Base-by-base conservation (phyloP, 2,888 invertebrate species). In the Andrena marginata region DNA sequence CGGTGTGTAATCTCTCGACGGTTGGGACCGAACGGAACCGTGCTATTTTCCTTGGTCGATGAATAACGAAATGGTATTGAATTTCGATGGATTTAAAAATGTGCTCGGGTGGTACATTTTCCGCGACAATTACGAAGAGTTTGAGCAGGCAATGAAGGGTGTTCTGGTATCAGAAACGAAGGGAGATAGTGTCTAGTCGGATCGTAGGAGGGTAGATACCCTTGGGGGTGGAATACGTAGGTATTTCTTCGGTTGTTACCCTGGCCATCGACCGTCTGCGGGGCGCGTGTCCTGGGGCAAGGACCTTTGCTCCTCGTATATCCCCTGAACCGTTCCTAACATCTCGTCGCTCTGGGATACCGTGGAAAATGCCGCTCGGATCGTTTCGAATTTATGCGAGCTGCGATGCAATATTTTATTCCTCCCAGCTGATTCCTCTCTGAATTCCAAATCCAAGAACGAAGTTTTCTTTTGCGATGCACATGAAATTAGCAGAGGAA, bases 181-280 rank as follows among this genome's bases (percentile, higher is more conserved):
- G 48, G 42, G 26, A 67, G 10, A 79, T 56, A 48, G 72, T 62
- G 54, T 78, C 13, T 72, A 33, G 31, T 63, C 29, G 35, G 49
- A 20, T 63, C 48, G 70, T 59, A 60, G 64, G 49, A 74, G 84
- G 87, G 83, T 80, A 73, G 77, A 62, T 77, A 77, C 75, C 82
- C 82, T 71, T 62, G 77, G 65, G 68, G 35, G 54, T 67, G 70
- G 80, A 62, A 77, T 75, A 85, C 75, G 79, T 85, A 80, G 64
- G 82, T 89, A 88, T 87, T 87, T 85, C 88, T 89, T 90, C 88
- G 91, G 90, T 89, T 90, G 90, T 90, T 91, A 91, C 89, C 89
- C 91, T 91, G 92, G 91, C 88, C 92, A 93, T 93, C 92, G 92
- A 93, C 92, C 93, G 92, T 92, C 92, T 92, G 89, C 83, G 82